These are phyloP conservation scores for Enteromius unitaeniatus DNA, from an alignment of 2,797 vertebrate species.

Conservation along the genomic window DNA sequence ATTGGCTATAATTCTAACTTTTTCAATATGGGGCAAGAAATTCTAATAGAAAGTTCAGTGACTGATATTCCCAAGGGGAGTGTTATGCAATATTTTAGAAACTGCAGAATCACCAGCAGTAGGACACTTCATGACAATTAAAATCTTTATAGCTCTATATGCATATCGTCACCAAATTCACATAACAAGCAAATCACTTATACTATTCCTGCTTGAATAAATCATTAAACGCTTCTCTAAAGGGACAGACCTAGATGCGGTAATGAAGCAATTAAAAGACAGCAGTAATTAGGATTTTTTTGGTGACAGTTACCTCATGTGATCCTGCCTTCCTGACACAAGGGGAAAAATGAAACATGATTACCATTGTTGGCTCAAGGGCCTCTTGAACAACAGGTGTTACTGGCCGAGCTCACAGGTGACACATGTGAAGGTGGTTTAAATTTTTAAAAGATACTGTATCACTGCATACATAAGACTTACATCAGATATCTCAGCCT, in stretches of 20 bases:
- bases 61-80: background rate
- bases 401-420: constrained; percentile 51
- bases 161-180: too few species aligned
- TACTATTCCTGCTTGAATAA: background rate
- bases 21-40: background rate
- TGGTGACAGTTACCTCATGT: constrained; percentile 57
- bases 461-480: constrained; percentile 16
- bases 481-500: constrained; percentile 36
- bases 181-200: background rate
- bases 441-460: constrained; percentile 54
- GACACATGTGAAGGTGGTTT: constrained; percentile 53
- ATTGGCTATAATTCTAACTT: background rate
- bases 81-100: background rate
- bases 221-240: constrained; percentile 33
- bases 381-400: constrained; percentile 76
- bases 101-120: background rate
- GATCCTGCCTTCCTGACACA: constrained; percentile 14
- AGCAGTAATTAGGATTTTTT: constrained; percentile 51
- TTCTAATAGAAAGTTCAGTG: background rate
- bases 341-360: constrained; percentile 65
- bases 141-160: background rate
- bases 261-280: constrained; percentile 66
- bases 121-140: background rate
- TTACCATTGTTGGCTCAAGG: constrained; percentile 30
- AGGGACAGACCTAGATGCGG: constrained; percentile 58